Evolutionary conservation across 2,888 invertebrate species (phyloP).

Genomic region (Exephanes ischioxanthus): DNA sequence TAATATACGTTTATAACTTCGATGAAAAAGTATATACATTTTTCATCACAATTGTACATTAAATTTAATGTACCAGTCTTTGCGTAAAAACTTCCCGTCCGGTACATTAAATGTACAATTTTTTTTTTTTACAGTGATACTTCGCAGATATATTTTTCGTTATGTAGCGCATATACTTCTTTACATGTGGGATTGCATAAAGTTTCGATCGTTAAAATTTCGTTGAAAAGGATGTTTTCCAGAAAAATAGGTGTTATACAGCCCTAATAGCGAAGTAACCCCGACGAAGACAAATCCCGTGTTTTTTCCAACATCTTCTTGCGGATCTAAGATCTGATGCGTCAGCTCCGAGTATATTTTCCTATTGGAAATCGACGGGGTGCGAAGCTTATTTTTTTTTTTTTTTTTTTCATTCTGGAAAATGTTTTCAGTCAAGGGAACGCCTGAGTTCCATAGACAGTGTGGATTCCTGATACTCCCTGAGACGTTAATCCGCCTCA

Average conservation of each 20-base stretch:
- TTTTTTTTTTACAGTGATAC: too few species aligned
- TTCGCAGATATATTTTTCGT: too few species aligned
- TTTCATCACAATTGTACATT: too few species aligned
- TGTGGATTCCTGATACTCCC: slow-evolving; percentile 75
- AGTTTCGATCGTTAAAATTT: too few species aligned
- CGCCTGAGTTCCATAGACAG: slow-evolving; percentile 44
- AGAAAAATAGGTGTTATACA: slow-evolving; percentile 1
- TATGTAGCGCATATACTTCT: too few species aligned
- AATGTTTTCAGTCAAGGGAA: slow-evolving; percentile 3
- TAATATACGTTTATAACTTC: too few species aligned
- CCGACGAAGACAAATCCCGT: neutral
- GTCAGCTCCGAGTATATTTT: slow-evolving; percentile 38
- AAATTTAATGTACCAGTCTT: too few species aligned
- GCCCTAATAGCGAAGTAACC: slow-evolving; percentile 29
- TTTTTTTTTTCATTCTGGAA: slow-evolving; percentile 3
- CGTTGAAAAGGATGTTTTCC: neutral
- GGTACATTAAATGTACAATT: too few species aligned
- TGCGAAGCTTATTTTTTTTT: slow-evolving; percentile 19
- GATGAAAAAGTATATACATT: too few species aligned
- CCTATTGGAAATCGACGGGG: slow-evolving; percentile 42
- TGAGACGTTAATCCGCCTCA: slow-evolving; percentile 78
- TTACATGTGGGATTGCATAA: too few species aligned
- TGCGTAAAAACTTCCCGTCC: too few species aligned
- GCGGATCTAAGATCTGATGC: neutral
- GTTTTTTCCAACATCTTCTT: neutral